Evolutionary conservation across 2,888 invertebrate genomes (phyloP).

Genomic region (Lasioglossum zephyrum): DNA sequence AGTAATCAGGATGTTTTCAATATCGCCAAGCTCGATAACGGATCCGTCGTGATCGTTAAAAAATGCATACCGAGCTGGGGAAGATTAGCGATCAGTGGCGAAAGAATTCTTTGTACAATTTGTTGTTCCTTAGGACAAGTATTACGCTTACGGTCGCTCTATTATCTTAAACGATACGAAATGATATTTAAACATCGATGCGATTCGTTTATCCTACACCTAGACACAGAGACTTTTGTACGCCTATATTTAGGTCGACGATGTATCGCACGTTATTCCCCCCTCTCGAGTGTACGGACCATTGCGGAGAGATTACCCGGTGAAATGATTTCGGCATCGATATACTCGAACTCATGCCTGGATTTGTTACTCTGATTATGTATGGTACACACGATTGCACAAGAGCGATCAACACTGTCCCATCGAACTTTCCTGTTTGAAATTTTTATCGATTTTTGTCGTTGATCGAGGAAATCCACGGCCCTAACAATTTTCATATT

Average conservation of each 20-base stretch:
- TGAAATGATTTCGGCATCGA: constrained; percentile 8
- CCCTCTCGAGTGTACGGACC: background rate
- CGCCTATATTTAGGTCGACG: constrained; percentile 23
- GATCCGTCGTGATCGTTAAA: constrained; percentile 7
- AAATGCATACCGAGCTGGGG: constrained; percentile 13
- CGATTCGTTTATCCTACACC: constrained; percentile 31
- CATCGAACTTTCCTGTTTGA: background rate
- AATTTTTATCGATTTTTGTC: background rate
- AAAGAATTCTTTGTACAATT: constrained; percentile 53
- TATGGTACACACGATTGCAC: constrained; percentile 23
- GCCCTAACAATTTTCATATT: background rate
- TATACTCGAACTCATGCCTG: background rate
- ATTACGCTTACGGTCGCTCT: constrained; percentile 10
- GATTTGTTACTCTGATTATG: constrained; percentile 3
- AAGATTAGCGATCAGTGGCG: constrained; percentile 22
- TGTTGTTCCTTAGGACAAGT: constrained; percentile 19
- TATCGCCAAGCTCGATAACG: constrained; percentile 2
- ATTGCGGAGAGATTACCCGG: background rate
- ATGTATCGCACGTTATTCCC: background rate
- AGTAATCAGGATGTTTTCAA: background rate
- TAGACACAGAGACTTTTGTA: constrained; percentile 24
- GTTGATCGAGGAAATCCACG: background rate
- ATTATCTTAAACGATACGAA: constrained; percentile 19
- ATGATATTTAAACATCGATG: constrained; percentile 37
- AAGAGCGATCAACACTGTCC: constrained; percentile 18